Evolutionary conservation across 2,113 vertebrate species (phyloP), one percentile per base, ranked within the genome.

Genomic region (Macquaria australasica): DNA sequence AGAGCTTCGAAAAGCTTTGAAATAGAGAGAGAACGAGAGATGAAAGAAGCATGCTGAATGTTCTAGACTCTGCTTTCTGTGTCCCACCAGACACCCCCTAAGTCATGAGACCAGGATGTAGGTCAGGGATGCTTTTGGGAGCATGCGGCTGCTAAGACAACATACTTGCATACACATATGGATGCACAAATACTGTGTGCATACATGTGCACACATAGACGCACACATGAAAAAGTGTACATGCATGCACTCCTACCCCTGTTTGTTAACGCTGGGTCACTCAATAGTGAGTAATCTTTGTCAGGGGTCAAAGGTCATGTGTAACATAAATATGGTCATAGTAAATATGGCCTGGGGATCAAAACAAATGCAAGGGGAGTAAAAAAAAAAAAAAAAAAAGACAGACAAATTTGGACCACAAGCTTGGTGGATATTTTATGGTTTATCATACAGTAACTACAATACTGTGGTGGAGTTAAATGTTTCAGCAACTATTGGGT

Each of bases 1-100:
- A 83, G 87, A 91, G 86, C 86, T 87, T 70, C 41, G 59, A 39
- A 56, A 53, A 60, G 34, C 48, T 66, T 72, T 70, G 75, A 86
- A 74, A 75, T 5, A 58, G 21, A 74, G 67, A 56, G 31, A 14
- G 16, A 37, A 3, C 34, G n/a, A 25, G 59, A 71, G 20, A 71
- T 77, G 21, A 72, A 71, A 82, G 60, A 55, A 60, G 15, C 64
- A 28, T 16, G 31, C 66, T 74, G 37, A 71, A 86, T 71, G 77
- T 79, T 83, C 53, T 39, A 34, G 34, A 81, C 25, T 48, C 55
- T 45, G 20, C 21, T 78, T 67, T 73, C 74, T 41, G 23, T 74
- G 81, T 80, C 55, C 62, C 20, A 62, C 15, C n/a, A 70, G 83
- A 79, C 78, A 15, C 21, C 25, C 16, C 41, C 45, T 4, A 31